Base-by-base conservation (phyloP, 2,113 vertebrate species). In the Ascaphus truei region DNA sequence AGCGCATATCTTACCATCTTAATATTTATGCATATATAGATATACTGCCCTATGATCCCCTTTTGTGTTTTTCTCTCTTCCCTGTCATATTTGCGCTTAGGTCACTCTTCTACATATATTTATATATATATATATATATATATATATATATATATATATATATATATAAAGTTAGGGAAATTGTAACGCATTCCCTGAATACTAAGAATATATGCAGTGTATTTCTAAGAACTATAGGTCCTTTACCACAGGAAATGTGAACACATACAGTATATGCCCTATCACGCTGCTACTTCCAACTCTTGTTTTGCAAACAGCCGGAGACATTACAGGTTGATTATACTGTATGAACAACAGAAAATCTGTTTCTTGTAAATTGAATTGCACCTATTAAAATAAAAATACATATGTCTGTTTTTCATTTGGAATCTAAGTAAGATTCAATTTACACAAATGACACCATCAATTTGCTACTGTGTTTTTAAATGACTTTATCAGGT, bases 381-480 rank as follows among this genome's bases (percentile, higher is more conserved):
- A 75, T 62, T 62, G 66, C 60, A 73, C 71, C 80, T 88, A 87
- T 86, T 79, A 77, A 86, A 87, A 80, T 76, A 77, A 75, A 87
- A 79, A 85, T 77, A 75, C 23, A 1, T 33, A 4, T 1, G 7
- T 18, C 12, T 41, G 62, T 39, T 43, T 66, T 51, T 26, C 39
- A 18, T 53, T 39, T n/a, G 13, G 13, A 16, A 29, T 7, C 2
- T 13, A 26, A 63, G n/a, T 37, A 29, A 30, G n/a, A 25, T 29
- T 37, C 26, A 51, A 27, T 27, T 1, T 7, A 31, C n/a, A 27
- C 2, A 10, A 41, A 55, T 43, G 20, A 52, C 2, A 12, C 6
- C 16, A 43, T 22, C 1, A 2, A 9, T 31, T 10, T 13, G 5
- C 8, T 25, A 11, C 36, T 55, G 7, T 15, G 34, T 22, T 29